Percentiles rank a stretch among this genome's conserved stretches.
Evolutionary conservation across 2,797 vertebrate species (phyloP).

Genomic region (Muraenolepis orangiensis): DNA sequence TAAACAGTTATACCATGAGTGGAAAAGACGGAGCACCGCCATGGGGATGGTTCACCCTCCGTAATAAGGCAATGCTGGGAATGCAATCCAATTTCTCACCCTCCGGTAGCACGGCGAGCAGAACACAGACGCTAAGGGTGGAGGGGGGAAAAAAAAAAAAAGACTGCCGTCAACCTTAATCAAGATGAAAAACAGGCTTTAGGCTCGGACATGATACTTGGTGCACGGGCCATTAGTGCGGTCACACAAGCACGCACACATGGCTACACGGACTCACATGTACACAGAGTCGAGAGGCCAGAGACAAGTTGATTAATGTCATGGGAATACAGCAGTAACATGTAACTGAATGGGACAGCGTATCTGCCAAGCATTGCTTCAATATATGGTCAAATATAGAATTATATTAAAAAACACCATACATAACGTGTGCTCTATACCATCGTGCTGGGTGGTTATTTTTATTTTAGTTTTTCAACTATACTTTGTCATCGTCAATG

Average conservation of each 20-base stretch:
- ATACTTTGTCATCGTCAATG: background rate
- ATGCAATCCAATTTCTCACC: constrained; percentile 25
- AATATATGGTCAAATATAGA: constrained; percentile 11
- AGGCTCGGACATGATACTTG: constrained; percentile 42
- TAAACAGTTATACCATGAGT: constrained; percentile 8
- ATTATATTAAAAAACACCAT: constrained; percentile 17
- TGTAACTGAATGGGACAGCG: constrained; percentile 38
- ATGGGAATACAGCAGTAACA: constrained; percentile 53
- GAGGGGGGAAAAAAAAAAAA: too few species aligned
- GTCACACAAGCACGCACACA: constrained; percentile 19
- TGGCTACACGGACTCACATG: constrained; percentile 14
- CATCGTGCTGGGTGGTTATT: too few species aligned
- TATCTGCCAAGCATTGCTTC: constrained; percentile 23
- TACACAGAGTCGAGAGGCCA: constrained; percentile 35
- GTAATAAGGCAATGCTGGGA: constrained; percentile 27
- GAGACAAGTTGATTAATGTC: constrained; percentile 46
- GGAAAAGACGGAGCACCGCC: background rate
- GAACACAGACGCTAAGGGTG: constrained; percentile 3
- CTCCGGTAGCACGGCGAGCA: constrained; percentile 21
- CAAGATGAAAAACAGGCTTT: constrained; percentile 31
- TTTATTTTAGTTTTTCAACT: background rate
- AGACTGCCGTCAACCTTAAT: constrained; percentile 8
- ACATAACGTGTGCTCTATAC: background rate
- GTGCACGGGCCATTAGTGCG: constrained; percentile 35
- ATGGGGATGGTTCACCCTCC: background rate